Percentiles rank a stretch among this genome's conserved stretches.
phyloP scores from a whole-genome alignment of 2,113 vertebrate species.

The Pterophyllum scalare region DNA sequence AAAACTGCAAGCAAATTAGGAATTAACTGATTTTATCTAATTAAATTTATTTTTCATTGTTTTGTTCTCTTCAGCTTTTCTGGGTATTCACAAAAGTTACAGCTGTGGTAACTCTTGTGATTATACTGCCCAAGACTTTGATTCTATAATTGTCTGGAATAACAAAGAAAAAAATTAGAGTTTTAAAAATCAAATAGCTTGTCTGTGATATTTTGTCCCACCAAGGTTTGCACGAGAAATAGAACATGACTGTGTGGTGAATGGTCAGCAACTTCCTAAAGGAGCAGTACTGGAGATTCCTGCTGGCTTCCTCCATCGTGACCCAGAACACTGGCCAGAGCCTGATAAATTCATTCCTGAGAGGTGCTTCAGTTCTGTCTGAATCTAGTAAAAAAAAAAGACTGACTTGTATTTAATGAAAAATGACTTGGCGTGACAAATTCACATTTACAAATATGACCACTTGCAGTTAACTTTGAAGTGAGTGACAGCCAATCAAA shows the following conservation, averaged over 20 bases:
- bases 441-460: not conserved
- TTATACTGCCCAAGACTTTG: not conserved
- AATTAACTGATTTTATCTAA: too few species aligned
- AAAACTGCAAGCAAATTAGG: too few species aligned
- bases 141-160: not conserved
- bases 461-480: not conserved
- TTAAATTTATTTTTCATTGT: too few species aligned
- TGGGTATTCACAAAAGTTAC: not conserved
- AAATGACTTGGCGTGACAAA: not conserved
- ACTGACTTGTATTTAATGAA: not conserved
- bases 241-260: slow-evolving; percentile 83
- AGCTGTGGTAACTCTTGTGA: not conserved
- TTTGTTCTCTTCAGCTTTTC: too few species aligned
- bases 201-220: not conserved
- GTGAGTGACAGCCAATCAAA: not conserved
- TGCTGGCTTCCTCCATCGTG: slow-evolving; percentile 87
- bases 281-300: slow-evolving; percentile 86
- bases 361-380: slow-evolving; percentile 78
- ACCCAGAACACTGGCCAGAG: slow-evolving; percentile 88
- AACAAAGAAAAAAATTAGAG: not conserved
- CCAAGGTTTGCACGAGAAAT: slow-evolving; percentile 87
- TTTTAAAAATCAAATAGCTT: not conserved
- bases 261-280: slow-evolving; percentile 86
- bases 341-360: slow-evolving; percentile 92
- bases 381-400: not conserved